Evolutionary conservation across 2,888 invertebrate genomes (phyloP).

Genomic region (Candidula unifasciata): DNA sequence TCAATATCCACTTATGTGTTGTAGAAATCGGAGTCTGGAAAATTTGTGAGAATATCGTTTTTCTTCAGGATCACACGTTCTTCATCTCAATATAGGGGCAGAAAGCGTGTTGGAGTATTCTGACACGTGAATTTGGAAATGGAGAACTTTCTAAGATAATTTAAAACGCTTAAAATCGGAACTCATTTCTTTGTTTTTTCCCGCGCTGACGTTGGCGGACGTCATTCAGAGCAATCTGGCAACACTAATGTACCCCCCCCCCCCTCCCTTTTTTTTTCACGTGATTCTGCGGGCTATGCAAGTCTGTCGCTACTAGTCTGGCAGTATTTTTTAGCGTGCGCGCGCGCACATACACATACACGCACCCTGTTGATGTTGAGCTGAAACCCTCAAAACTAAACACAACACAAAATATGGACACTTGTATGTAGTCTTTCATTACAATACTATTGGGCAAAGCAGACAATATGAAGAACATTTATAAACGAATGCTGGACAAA

Average conservation of each 20-base stretch:
- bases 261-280: background rate
- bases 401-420: no score
- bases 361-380: no score
- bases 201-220: background rate
- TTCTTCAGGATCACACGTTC: background rate
- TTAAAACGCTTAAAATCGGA: slow-evolving; percentile 18
- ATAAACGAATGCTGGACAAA: no score
- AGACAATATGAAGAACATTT: no score
- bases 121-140: slow-evolving; percentile 2
- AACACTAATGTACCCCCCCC: background rate
- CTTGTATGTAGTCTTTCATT: no score
- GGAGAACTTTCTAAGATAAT: slow-evolving; percentile 17
- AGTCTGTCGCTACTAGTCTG: no score
- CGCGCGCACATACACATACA: no score
- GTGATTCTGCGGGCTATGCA: background rate
- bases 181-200: slow-evolving; percentile 3
- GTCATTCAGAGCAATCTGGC: background rate
- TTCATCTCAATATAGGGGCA: background rate
- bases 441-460: no score
- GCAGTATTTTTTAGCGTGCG: no score
- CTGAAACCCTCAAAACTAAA: no score
- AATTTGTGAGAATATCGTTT: background rate
- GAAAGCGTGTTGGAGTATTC: background rate
- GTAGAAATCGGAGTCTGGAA: background rate
- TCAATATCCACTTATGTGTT: slow-evolving; percentile 21